phyloP scores from a whole-genome alignment of 1,140 invertebrate species.

The Musca vetustissima region DNA sequence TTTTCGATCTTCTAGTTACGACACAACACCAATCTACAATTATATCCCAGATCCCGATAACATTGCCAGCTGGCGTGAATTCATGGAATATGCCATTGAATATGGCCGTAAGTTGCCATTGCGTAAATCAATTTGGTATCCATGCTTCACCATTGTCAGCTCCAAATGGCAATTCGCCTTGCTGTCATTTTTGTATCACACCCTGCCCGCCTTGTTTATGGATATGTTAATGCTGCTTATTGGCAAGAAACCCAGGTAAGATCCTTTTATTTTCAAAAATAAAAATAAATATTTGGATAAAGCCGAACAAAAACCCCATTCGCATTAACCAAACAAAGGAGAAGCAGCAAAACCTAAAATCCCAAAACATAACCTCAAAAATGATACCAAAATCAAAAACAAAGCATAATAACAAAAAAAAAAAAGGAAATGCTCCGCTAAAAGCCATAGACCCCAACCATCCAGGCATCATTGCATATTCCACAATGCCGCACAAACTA shows the following conservation, averaged over 20 bases:
- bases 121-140: conserved; percentile 59
- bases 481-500: too few species aligned
- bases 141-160: conserved; percentile 58
- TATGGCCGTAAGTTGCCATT: conserved; percentile 55
- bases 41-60: conserved; percentile 70
- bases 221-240: conserved; percentile 59
- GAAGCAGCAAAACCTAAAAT: not conserved
- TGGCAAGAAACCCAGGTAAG: conserved; percentile 62
- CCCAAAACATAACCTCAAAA: too few species aligned
- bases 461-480: too few species aligned
- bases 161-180: conserved; percentile 58
- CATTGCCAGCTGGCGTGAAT: conserved; percentile 68
- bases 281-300: not conserved
- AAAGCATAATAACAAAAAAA: too few species aligned
- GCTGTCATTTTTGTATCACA: conserved; percentile 60
- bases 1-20: conserved; percentile 32
- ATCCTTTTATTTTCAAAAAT: not conserved
- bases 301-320: not conserved
- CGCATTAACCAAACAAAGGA: not conserved
- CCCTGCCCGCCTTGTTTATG: conserved; percentile 63
- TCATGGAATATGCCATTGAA: conserved; percentile 55
- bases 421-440: too few species aligned
- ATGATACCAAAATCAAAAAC: too few species aligned
- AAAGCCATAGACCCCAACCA: too few species aligned
- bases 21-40: conserved; percentile 66